These are phyloP conservation scores for Ophioninae sp. DNA, from an alignment of 2,888 invertebrate genomes.

Conservation along the genomic window DNA sequence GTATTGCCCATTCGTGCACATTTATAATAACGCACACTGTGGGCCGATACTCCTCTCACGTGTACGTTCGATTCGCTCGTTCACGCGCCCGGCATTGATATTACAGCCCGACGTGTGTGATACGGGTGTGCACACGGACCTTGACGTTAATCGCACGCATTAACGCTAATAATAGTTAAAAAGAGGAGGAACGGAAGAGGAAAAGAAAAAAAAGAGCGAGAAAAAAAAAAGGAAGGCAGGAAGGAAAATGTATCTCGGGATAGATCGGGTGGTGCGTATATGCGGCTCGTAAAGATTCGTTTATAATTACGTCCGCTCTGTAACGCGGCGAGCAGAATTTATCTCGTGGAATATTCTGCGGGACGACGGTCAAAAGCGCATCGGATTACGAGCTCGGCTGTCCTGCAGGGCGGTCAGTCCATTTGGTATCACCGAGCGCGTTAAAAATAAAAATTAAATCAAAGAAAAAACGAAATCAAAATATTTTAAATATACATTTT, in stretches of 20 bases:
- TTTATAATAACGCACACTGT: neutral
- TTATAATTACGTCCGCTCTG: conserved; percentile 69
- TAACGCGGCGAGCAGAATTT: conserved; percentile 40
- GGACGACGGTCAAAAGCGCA: conserved; percentile 35
- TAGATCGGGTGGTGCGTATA: conserved; percentile 56
- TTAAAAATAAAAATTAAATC: neutral
- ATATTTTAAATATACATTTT: too few species aligned
- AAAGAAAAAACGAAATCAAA: too few species aligned
- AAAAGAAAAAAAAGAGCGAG: neutral
- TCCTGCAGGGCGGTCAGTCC: neutral
- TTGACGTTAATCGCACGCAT: conserved; percentile 77
- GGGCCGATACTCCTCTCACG: neutral
- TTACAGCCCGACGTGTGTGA: conserved; percentile 52
- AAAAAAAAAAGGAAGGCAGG: conserved; percentile 44
- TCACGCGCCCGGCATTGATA: conserved; percentile 52
- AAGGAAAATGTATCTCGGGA: conserved; percentile 52
- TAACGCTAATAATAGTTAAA: conserved; percentile 74
- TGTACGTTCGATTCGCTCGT: conserved; percentile 11
- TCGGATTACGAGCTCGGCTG: conserved; percentile 9
- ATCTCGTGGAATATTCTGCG: conserved; percentile 23
- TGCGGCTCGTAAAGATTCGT: conserved; percentile 64
- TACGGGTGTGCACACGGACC: conserved; percentile 71
- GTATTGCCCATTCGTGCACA: neutral
- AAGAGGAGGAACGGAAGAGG: conserved; percentile 22
- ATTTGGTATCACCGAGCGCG: neutral